phyloP scores from a whole-genome alignment of 2,888 invertebrate species.

The Erebia aethiops region DNA sequence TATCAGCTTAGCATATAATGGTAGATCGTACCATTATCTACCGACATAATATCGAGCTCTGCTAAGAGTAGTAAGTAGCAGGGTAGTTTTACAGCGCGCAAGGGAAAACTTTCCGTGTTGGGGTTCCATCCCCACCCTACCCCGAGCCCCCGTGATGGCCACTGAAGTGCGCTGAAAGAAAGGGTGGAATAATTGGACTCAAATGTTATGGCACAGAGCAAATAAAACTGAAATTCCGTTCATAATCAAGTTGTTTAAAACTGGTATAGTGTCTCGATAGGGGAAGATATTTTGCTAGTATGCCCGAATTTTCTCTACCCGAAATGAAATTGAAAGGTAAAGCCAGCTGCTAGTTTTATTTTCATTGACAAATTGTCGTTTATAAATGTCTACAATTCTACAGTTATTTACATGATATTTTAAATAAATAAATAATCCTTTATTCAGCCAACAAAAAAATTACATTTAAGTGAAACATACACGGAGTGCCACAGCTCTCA shows the following conservation, averaged over 20 bases:
- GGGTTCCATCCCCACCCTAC: constrained; percentile 63
- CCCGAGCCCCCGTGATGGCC: constrained; percentile 58
- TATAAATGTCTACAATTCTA: no score
- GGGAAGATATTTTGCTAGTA: constrained; percentile 1
- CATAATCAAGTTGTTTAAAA: constrained; percentile 26
- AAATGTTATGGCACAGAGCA: constrained; percentile 31
- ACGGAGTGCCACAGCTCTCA: no score
- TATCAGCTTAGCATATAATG: no score
- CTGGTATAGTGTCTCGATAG: constrained; percentile 1
- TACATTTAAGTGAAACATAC: no score
- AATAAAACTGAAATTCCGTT: constrained; percentile 35
- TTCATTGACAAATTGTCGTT: no score
- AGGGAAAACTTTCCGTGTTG: constrained; percentile 76
- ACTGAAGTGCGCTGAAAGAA: constrained; percentile 48
- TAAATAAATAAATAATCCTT: no score
- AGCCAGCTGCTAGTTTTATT: no score
- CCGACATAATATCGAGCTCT: constrained; percentile 52
- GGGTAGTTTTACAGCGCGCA: constrained; percentile 78
- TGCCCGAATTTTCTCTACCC: neutral
- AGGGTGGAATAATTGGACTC: constrained; percentile 39
- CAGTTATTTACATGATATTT: no score
- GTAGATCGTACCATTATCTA: neutral
- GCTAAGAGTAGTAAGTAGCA: constrained; percentile 53
- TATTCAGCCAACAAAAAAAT: no score
- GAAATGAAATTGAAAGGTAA: neutral